Percentiles rank a stretch among this genome's conserved stretches.
Conservation (phyloP, 2,797 vertebrate species). For the Avahi laniger region DNA sequence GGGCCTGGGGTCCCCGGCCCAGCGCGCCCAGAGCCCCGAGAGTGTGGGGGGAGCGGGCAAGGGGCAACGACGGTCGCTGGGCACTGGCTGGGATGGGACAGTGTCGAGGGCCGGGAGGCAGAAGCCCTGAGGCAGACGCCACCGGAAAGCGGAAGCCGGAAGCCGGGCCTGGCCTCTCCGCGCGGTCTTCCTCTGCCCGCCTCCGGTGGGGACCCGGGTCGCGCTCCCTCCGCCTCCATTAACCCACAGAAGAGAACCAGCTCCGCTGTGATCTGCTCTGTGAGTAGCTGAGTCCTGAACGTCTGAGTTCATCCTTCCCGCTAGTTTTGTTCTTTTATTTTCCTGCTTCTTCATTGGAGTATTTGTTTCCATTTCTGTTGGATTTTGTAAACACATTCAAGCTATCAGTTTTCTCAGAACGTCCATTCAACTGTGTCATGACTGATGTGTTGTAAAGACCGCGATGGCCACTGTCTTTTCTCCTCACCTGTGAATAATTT, state of each 20-base stretch:
- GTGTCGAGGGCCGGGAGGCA: too few relatives aligned
- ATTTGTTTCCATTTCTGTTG: background rate
- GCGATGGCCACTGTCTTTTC: rapidly evolving
- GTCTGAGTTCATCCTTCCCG: background rate
- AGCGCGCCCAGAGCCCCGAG: background rate
- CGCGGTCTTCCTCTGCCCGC: too few relatives aligned
- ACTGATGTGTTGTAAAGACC: too few relatives aligned
- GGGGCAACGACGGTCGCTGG: background rate
- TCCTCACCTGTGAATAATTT: too few relatives aligned
- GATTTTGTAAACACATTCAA: background rate
- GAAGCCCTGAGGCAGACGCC: too few relatives aligned
- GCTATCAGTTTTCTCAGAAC: background rate
- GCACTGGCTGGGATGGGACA: too few relatives aligned
- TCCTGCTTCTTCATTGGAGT: background rate
- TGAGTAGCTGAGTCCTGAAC: rapidly evolving
- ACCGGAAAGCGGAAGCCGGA: too few relatives aligned
- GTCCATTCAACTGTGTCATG: background rate
- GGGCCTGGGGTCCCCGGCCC: background rate
- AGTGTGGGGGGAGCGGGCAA: background rate
- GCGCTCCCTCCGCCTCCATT: background rate
- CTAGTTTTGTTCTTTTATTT: background rate
- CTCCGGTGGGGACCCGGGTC: too few relatives aligned
- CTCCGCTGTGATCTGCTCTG: rapidly evolving
- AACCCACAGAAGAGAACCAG: background rate
- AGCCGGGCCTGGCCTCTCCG: background rate